These are phyloP conservation scores for Pachyuromys duprasi DNA, from an alignment of 2,797 vertebrate genomes.

Conservation along the genomic window DNA sequence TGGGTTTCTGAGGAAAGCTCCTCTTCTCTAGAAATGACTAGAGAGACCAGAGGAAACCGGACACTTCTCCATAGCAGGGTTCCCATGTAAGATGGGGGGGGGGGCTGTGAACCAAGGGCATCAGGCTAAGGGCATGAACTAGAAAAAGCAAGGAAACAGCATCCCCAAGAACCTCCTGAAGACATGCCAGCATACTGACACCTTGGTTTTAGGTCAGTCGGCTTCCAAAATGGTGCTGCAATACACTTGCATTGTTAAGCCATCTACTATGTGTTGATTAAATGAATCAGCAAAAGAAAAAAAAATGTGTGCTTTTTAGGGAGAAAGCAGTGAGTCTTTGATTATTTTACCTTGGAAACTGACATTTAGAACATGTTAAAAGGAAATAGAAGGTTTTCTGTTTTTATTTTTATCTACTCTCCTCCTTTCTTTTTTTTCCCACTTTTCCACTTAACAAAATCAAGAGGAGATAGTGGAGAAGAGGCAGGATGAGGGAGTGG, in stretches of 20 bases:
- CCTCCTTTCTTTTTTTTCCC: not conserved
- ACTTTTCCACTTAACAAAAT: slow-evolving; percentile 30
- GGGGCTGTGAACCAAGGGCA: not conserved
- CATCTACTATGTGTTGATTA: not conserved
- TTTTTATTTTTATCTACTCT: not conserved
- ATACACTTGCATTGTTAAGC: not conserved
- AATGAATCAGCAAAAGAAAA: slow-evolving; percentile 19
- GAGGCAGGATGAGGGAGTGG: not conserved
- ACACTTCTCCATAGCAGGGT: not conserved
- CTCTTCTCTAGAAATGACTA: not conserved
- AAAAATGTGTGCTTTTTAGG: not conserved
- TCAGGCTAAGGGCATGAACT: not conserved
- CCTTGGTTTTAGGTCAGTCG: not conserved
- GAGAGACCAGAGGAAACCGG: not conserved
- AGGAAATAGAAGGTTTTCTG: not conserved
- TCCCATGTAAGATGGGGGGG: not conserved
- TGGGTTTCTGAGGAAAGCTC: not conserved
- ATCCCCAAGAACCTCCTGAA: not conserved
- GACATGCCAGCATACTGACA: not conserved
- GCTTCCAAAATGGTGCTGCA: not conserved
- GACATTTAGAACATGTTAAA: not conserved
- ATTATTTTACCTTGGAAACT: not conserved
- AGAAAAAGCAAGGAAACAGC: not conserved
- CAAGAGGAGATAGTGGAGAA: not conserved
- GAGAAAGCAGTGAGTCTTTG: not conserved